Evolutionary conservation across 2,113 vertebrate genomes (phyloP), one percentile per base, ranked within the genome.

Genomic region (Hepsetus odoe): DNA sequence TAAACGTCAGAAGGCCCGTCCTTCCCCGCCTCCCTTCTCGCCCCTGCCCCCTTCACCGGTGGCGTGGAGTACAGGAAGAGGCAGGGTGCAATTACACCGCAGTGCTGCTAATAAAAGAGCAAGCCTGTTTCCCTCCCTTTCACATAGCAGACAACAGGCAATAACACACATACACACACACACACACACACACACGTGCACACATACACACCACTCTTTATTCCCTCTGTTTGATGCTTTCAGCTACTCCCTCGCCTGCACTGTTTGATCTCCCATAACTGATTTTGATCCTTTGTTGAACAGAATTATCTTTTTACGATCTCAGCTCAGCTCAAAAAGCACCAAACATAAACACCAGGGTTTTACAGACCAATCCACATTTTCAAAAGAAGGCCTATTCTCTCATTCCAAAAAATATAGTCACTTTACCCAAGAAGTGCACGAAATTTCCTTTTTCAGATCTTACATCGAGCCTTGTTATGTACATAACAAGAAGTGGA

Each of bases 41-140:
- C 90, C 87, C 86, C 84, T 82, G 81, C 74, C 62, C 79, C 89
- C 85, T 88, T 88, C 89, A 56, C 40, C 44, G 76, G 74, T 61
- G 40, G 49, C 35, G 70, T 78, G 66, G 84, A 86, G 87, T 88
- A 91, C 90, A 91, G 91, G 90, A 90, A 91, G 90, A 90, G 84
- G 81, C 80, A 80, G 90, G 82, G 91, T 91, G 91, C 87, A 90
- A 91, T 91, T 91, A 89, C 84, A 85, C 90, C 59, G 76, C 89
- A 87, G 88, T 88, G 88, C 89, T 90, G 89, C 90, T 91, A 92
- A 90, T 93, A 92, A 90, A 92, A 83, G 89, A 90, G 90, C 86
- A 84, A 83, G 87, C 71, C 83, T 73, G 82, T 88, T 87, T 81
- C 38, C 87, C 71, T 30, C 58, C 62, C 77, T 64, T 68, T 65